Base-by-base conservation (phyloP, 2,113 vertebrate genomes). In the Triplophysa siluroides region DNA sequence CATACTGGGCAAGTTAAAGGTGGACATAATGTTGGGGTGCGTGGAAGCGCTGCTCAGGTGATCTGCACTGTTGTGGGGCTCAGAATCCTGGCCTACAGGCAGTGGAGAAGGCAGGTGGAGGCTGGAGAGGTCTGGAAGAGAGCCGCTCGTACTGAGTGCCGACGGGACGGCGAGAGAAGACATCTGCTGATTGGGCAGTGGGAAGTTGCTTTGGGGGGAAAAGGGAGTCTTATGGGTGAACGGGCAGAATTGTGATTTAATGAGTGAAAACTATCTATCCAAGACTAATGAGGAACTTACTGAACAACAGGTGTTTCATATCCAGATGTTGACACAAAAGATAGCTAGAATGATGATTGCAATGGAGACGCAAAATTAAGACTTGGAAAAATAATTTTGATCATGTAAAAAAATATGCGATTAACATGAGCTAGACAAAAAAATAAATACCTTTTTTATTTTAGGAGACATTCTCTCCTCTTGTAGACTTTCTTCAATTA, bases 111-210 rank as follows among this genome's bases (percentile, higher is more conserved):
- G 94, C 21, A 94, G 91, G 86, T 93, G 94, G 79, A 95, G 88
- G 72, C 87, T 95, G 87, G 92, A 93, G 79, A 94, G 92, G 87
- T 95, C 94, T 0, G 94, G 94, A 0, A 94, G 87, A 65, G 94
- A 94, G 0, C 93, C 93, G 0, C 94, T 94, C 0, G 92, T 92
- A 84, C 91, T 94, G 80, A 93, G 89, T 63, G 90, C 88, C 2
- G 90, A 84, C 2, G 91, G 85, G 66, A 91, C 18, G 56, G 88
- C 87, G 71, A 92, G 91, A 67, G 89, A 76, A 14, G 76, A 87
- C 74, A 88, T 73, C 74, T 91, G 89, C 80, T 94, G 92, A 80
- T 92, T 92, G 1, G 91, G 90, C 38, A 92, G 92, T 0, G 90
- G 92, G 52, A 93, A 91, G 76, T 90, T 87, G 83, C 93, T 93